Base-by-base conservation (phyloP, 2,888 invertebrate genomes). In the Lucinisca nassula region DNA sequence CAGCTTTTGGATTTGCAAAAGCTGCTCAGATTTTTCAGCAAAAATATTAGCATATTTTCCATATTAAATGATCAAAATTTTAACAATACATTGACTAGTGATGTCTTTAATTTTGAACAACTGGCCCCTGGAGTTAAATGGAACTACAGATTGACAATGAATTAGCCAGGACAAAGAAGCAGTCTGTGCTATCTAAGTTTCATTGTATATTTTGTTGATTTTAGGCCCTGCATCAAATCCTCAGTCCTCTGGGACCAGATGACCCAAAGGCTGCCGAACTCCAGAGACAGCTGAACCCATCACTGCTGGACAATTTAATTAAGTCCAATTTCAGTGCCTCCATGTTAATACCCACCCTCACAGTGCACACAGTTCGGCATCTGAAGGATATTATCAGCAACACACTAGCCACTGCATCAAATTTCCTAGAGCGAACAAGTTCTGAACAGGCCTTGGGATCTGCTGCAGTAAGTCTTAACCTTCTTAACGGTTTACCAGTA, bases 221-320 rank as follows among this genome's bases (percentile, higher is more conserved):
- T 24, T 91, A 95, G 95, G 90, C 93, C 0, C 89, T 95, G 27
- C 94, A 95, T 85, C 93, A 91, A 72, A 92, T 95, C 45, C 82
- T 95, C 14, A 90, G 92, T 8, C 92, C 89, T 1, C 86, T 93
- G 30, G 89, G 93, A 0, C 92, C 94, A 12, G 93, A 93, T 83
- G 94, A 94, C 79, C 92, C 94, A 0, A 95, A 95, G 78, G 79
- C 90, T 17, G 90, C 89, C 1, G 92, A 91, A 14, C 73, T 92
- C 12, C 87, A 93, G 51, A 87, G 87, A n/a, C 81, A 89, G 61
- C 67, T 90, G 58, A 93, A 93, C 80, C 93, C 93, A 6, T 84
- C 92, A 6, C 51, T 92, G 27, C 87, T 94, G 8, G 91, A 92
- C 27, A 84, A 85, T 40, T 87, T 95, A 35, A 92, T 95, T 12